Evolutionary conservation across 2,797 vertebrate genomes (phyloP), one percentile per base, ranked within the genome.

Genomic region (Squalus acanthias): DNA sequence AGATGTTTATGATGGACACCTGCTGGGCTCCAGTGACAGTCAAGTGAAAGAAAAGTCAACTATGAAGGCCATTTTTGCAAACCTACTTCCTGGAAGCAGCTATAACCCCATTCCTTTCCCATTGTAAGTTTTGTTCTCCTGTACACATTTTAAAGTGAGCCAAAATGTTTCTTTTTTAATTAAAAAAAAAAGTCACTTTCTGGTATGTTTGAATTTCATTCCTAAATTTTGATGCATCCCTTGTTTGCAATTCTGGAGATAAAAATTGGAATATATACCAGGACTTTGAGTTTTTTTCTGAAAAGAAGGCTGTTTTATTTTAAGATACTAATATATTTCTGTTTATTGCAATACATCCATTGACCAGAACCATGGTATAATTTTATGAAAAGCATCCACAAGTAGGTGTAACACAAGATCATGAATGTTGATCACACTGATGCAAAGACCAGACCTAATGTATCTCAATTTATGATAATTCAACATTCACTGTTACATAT

Each of bases 21-120:
- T 98, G 96, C 96, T 99, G 97, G 99, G 99, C 96, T 99, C 99
- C 97, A 98, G 97, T 91, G 99, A 99, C 97, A 99, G 98, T 97
- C 99, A 99, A 97, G 99, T 99, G 96, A 99, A 99, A 97, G 99
- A 99, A 97, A 99, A 99, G 85, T 99, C 99, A 97, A 99, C 99
- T 96, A 99, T 99, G 99, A 99, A 99, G 97, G 99, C 99, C 96
- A 99, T 99, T 97, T 98, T 99, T 96, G 99, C 99, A 96, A 99
- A 99, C 97, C 98, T 99, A 97, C 98, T 99, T 96, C 99, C 99
- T 60, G 99, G 99, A 97, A 99, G 99, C 98, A 99, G 98, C 97
- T 99, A 99, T 97, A 99, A 98, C 97, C 98, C 99, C 87, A 99
- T 99, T 97, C 99, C 99, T 0, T 98, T 99, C 96, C 99, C 99